Evolutionary conservation across 2,888 invertebrate species (phyloP), one percentile per base, ranked within the genome.

Genomic region (Halictus quadricinctus): DNA sequence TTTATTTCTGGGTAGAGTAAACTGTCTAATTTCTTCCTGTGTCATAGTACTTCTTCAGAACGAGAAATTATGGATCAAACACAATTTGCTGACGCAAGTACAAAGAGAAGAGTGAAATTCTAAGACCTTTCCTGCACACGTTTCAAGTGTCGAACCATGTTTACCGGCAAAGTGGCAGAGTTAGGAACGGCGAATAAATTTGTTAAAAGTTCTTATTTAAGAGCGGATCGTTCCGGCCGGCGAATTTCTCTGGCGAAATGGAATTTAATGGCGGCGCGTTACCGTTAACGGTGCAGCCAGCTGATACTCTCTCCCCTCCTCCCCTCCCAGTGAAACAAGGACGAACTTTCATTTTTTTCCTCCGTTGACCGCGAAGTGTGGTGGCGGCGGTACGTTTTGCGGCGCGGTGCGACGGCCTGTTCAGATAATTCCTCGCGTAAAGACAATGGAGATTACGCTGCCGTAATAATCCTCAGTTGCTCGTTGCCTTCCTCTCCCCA

Each of bases 401-500:
- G 76, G 84, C 75, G 50, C 43, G 8, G 7, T 43, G 43, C 12
- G 13, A 29, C 48, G 15, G 43, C 21, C 50, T 41, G 12, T 29
- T 74, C 74, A 50, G 72, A 60, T 84, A 84, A 84, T 84, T 84
- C 72, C 25, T 64, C 84, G 36, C 75, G 84, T 72, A 76, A 69
- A 84, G 75, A 79, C 84, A 84, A 83, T 76, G 84, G 72, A 72
- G 84, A 84, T 84, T 84, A 84, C 76, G 72, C 58, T 76, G 83
- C 77, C 69, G 77, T 83, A 84, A 84, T 83, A 70, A 83, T 83
- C 73, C 75, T 60, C 70, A 54, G 74, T 25, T 36, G 78, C 74
- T 75, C 72, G 84, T 69, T 69, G 73, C 29, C 41, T 36, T 36
- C 41, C 21, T 43, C 41, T 0, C 54, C 36, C 29, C n/a, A n/a